Base-by-base conservation (phyloP, 2,797 vertebrate species). In the Poecilia picta region DNA sequence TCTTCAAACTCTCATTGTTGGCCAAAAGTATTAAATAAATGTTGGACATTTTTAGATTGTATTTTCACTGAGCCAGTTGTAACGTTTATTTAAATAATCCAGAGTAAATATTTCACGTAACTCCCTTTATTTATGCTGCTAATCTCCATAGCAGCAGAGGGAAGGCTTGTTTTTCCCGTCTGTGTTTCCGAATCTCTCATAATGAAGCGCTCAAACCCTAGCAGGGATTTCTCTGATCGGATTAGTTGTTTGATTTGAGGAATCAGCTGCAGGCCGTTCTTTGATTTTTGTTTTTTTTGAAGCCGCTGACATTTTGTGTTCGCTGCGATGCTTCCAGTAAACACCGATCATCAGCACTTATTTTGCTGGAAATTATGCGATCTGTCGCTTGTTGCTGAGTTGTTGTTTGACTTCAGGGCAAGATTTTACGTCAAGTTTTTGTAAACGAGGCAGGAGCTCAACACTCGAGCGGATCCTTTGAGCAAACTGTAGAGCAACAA, bases 281-380 rank as follows among this genome's bases (percentile, higher is more conserved):
- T 76, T 77, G 82, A 86, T 80, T 79, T 78, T 46, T 78, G 41
- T 72, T 36, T n/a, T 43, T 10, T 49, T 23, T 55, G 0, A n/a
- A 11, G 78, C 79, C 47, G 55, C 79, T 87, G 81, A 87, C 84
- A 85, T 88, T 87, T 57, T 86, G 78, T 88, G 76, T 91, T 75
- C 84, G 85, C 88, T 28, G 59, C 6, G 77, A 73, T 84, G 88
- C 72, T 28, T 88, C 89, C 81, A 82, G 4, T 46, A 82, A 90
- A 84, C 86, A 78, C 83, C 13, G 79, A 86, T 71, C 80, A 89
- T 79, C 88, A 79, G 39, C 80, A 80, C 74, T 25, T 23, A 78
- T 82, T 87, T 80, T 73, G 72, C 77, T 78, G 62, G 73, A 57
- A 39, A 82, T 75, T 45, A 70, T 64, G 10, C 1, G 13, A 83